Percentiles rank a stretch among this genome's conserved stretches.
Evolutionary conservation across 2,797 vertebrate genomes (phyloP).

Genomic region (Gymnocypris eckloni): DNA sequence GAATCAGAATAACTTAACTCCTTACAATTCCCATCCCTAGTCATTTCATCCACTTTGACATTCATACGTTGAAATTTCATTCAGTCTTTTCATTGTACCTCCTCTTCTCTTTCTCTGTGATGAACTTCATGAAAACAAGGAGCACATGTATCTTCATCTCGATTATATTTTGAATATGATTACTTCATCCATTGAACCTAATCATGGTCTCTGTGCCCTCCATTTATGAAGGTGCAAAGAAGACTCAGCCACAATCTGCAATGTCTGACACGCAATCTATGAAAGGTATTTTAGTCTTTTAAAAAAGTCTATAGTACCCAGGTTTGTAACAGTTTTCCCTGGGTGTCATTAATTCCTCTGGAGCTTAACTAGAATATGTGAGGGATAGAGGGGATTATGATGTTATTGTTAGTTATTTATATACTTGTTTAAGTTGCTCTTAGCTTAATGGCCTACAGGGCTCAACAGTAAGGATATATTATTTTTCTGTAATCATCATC

Average conservation of each 20-base stretch:
- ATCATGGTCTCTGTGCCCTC: conserved; percentile 41
- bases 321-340: conserved; percentile 15
- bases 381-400: conserved; percentile 63
- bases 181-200: conserved; percentile 43
- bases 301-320: conserved; percentile 18
- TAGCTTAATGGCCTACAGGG: no score
- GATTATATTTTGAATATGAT: conserved; percentile 44
- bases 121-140: conserved; percentile 45
- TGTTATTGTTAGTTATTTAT: conserved; percentile 61
- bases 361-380: conserved; percentile 70
- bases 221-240: conserved; percentile 43
- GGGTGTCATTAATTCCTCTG: conserved; percentile 61
- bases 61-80: conserved; percentile 14
- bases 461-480: no score
- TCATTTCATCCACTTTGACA: conserved; percentile 29
- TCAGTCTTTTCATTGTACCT: conserved; percentile 7
- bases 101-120: conserved; percentile 22
- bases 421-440: no score
- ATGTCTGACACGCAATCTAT: conserved; percentile 17
- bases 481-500: no score
- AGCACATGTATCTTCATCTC: conserved; percentile 41
- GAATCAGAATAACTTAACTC: conserved; percentile 18
- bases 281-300: conserved; percentile 28
- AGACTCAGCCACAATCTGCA: conserved; percentile 4
- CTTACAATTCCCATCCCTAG: not conserved